Base-by-base conservation (phyloP, 2,113 vertebrate species). In the Mormyrus iriodes region DNA sequence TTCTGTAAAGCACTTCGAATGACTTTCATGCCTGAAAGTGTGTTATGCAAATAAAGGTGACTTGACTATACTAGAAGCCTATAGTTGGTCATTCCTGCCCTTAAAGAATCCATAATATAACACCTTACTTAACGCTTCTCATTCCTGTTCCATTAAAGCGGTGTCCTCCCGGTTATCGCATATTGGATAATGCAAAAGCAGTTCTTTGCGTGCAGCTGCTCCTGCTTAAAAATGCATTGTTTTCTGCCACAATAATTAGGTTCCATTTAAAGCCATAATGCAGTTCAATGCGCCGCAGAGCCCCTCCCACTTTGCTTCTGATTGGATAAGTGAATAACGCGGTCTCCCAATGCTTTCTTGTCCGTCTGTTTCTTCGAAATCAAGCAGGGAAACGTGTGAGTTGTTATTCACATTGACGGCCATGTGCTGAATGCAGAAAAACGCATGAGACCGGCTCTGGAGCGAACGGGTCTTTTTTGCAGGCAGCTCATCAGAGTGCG, bases 221-320 rank as follows among this genome's bases (percentile, higher is more conserved):
- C 49, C 85, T 86, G 85, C 85, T 86, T 53, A 55, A 86, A 86
- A 86, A 86, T 86, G 85, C 85, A 86, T 86, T 86, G 85, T 86
- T 86, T 86, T 86, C 85, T 55, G 48, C 13, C 0, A 6, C 48
- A 86, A 53, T 86, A 55, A 86, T 86, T 86, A 49, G 85, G 51
- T 86, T 86, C 51, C 51, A 53, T 86, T 86, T 86, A 86, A 86
- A 55, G n/a, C 85, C 85, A 86, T 86, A 86, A 86, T 86, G 51
- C 85, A 86, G 85, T 86, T 86, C 7, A 21, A 55, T 48, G 82
- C 46, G 39, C 51, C 51, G 13, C 31, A 19, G 51, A 53, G 12
- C 49, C 27, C 85, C n/a, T n/a, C 48, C 51, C 27, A 53, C 31
- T 86, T 31, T 19, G 6, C 31, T 86, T 21, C 85, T 86, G n/a